Percentiles rank a stretch among this genome's conserved stretches.
phyloP scores from a whole-genome alignment of 2,888 invertebrate species.

The Sericinus montela region DNA sequence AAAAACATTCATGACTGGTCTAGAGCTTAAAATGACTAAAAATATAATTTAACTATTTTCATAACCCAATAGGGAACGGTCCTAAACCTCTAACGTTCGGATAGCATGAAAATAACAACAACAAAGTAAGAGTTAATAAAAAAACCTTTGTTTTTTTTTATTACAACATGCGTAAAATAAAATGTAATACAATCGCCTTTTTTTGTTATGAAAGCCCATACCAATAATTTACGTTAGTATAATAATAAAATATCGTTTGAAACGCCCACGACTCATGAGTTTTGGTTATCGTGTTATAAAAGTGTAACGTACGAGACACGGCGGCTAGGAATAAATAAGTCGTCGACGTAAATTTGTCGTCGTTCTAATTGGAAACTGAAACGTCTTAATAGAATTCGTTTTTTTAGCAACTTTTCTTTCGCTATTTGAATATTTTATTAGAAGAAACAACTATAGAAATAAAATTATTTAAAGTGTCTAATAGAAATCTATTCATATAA shows the following conservation, averaged over 20 bases:
- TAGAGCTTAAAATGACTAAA: no score
- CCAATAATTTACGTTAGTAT: conserved; percentile 13
- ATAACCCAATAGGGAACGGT: neutral
- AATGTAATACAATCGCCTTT: conserved; percentile 13
- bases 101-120: neutral
- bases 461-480: no score
- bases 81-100: neutral
- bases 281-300: conserved; percentile 15
- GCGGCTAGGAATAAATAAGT: conserved; percentile 16
- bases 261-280: conserved; percentile 12
- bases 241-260: conserved; percentile 14
- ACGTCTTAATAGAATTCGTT: neutral
- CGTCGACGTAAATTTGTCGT: conserved; percentile 19
- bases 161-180: conserved; percentile 14
- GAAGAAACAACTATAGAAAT: no score
- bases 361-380: conserved; percentile 15
- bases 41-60: conserved; percentile 3
- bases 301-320: conserved; percentile 17
- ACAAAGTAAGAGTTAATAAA: conserved; percentile 16
- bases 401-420: no score
- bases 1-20: no score
- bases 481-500: no score
- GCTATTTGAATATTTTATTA: no score
- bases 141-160: conserved; percentile 20
- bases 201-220: conserved; percentile 12